These are phyloP conservation scores for Protobothrops mucrosquamatus DNA, from an alignment of 2,113 vertebrate genomes.

Conservation along the genomic window DNA sequence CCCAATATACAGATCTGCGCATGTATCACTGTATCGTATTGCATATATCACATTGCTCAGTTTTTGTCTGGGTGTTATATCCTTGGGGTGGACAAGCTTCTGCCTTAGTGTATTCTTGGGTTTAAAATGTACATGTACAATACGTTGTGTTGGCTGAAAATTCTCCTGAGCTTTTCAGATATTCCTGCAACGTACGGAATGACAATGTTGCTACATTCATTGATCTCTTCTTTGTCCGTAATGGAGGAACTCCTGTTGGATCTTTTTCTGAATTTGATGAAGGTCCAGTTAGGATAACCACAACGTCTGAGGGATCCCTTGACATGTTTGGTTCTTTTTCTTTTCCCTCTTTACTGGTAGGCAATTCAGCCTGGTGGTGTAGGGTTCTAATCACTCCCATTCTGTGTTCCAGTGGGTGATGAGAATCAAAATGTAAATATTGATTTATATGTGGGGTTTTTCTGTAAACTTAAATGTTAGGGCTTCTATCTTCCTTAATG, in stretches of 20 bases:
- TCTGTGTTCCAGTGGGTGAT: background rate
- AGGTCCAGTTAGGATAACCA: background rate
- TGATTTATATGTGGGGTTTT: background rate
- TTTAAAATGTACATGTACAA: background rate
- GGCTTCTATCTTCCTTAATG: background rate
- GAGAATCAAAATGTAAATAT: background rate
- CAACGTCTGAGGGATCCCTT: background rate
- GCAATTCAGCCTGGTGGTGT: background rate
- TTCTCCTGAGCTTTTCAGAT: background rate
- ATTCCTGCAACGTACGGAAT: background rate
- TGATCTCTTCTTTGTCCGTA: background rate
- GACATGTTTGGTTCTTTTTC: background rate
- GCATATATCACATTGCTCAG: background rate
- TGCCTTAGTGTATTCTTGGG: background rate
- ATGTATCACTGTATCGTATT: background rate
- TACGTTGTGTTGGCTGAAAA: background rate
- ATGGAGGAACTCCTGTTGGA: background rate
- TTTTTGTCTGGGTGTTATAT: background rate
- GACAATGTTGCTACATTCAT: background rate
- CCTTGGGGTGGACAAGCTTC: background rate
- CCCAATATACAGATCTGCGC: background rate
- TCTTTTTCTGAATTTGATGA: background rate
- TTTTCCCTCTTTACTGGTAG: background rate
- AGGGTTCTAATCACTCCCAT: background rate
- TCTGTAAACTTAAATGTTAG: background rate